phyloP scores from a whole-genome alignment of 2,797 vertebrate genomes.

The Hephaestus fuliginosus region DNA sequence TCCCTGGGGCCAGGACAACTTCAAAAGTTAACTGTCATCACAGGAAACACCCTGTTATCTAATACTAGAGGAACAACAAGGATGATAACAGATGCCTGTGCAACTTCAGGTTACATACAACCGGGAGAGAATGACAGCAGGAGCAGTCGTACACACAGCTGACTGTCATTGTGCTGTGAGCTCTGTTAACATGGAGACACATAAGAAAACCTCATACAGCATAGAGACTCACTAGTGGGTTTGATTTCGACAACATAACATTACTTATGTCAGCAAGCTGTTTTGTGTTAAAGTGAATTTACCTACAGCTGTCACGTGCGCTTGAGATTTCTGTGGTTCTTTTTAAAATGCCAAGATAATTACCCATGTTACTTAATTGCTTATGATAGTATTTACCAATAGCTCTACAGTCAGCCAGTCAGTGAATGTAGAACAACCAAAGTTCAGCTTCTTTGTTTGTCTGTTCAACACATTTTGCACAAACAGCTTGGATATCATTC shows the following conservation, averaged over 20 bases:
- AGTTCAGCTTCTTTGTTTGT: constrained; percentile 8
- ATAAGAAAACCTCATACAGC: neutral
- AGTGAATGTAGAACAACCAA: neutral
- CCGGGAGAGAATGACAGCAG: neutral
- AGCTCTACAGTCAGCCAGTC: neutral
- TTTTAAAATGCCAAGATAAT: neutral
- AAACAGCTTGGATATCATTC: neutral
- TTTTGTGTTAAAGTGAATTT: neutral
- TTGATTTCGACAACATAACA: no score
- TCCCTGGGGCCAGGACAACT: neutral
- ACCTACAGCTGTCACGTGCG: neutral
- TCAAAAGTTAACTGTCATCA: constrained; percentile 14
- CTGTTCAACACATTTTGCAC: neutral
- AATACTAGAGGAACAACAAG: constrained; percentile 13
- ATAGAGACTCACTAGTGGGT: neutral
- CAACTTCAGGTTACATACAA: constrained; percentile 17
- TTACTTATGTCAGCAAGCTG: neutral
- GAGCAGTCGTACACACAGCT: neutral
- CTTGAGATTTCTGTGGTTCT: neutral
- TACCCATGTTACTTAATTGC: neutral
- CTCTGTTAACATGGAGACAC: no score
- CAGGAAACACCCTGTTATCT: constrained; percentile 48
- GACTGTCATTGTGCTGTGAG: neutral
- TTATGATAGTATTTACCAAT: neutral
- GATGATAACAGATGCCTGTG: neutral